phyloP scores from a whole-genome alignment of 2,888 invertebrate genomes.

The Papilio elwesi region DNA sequence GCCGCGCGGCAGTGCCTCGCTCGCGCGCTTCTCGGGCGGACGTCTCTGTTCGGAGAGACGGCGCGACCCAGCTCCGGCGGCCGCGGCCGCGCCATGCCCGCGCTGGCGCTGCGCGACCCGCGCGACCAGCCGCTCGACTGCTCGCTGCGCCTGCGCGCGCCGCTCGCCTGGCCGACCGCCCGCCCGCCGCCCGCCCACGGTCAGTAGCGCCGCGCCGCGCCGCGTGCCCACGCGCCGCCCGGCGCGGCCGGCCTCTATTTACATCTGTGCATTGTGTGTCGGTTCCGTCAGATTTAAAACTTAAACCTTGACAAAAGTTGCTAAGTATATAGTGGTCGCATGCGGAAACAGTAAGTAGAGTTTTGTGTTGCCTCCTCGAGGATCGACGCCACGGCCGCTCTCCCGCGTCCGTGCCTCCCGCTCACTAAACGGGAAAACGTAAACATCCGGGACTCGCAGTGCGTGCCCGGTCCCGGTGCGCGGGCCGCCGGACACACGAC shows the following conservation, averaged over 20 bases:
- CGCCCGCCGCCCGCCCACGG: slow-evolving; percentile 57
- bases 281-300: not conserved
- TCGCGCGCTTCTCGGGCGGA: slow-evolving; percentile 74
- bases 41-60: slow-evolving; percentile 61
- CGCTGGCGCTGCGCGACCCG: slow-evolving; percentile 85
- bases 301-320: not conserved
- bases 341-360: slow-evolving; percentile 44
- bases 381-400: not conserved
- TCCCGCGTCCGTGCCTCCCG: not conserved
- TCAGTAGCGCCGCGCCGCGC: slow-evolving; percentile 45
- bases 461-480: not conserved
- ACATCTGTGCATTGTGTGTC: slow-evolving; percentile 44
- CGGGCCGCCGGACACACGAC: slow-evolving; percentile 40
- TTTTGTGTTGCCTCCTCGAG: slow-evolving; percentile 25
- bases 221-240: slow-evolving; percentile 49
- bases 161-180: slow-evolving; percentile 74
- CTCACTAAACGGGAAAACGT: not conserved
- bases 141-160: slow-evolving; percentile 85
- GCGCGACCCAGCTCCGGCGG: slow-evolving; percentile 83
- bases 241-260: slow-evolving; percentile 43
- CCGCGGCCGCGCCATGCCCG: slow-evolving; percentile 85
- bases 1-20: slow-evolving; percentile 77
- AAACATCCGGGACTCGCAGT: not conserved
- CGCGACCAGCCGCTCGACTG: slow-evolving; percentile 89
- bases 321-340: slow-evolving; percentile 12